Conservation (phyloP, 1,140 invertebrate species). For the Psix sp. region DNA sequence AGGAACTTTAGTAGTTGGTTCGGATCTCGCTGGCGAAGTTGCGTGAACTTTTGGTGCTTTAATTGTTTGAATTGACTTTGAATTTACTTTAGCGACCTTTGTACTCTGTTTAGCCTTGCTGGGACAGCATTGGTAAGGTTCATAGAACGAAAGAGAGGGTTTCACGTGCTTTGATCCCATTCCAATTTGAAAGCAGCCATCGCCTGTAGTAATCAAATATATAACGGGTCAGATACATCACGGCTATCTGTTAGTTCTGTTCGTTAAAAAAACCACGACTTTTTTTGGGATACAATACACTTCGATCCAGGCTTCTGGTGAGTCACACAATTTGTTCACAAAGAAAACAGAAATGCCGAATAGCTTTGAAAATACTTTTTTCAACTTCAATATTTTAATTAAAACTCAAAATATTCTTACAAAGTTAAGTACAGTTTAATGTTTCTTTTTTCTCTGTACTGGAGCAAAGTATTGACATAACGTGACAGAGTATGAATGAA, state of each 20-base stretch:
- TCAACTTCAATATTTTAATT: too few relatives aligned
- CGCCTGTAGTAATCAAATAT: constrained; percentile 85
- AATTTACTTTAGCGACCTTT: constrained; percentile 83
- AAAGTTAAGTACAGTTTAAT: not conserved
- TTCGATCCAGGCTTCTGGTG: too few relatives aligned
- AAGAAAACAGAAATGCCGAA: too few relatives aligned
- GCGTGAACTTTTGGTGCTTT: constrained; percentile 55
- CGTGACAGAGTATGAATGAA: constrained; percentile 15
- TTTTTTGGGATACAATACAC: constrained; percentile 11
- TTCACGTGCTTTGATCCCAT: constrained; percentile 88
- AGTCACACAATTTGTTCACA: constrained; percentile 3
- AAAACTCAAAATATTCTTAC: too few relatives aligned
- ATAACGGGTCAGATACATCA: constrained; percentile 74
- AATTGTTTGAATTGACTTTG: constrained; percentile 63
- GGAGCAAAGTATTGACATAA: not conserved
- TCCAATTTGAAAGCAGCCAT: constrained; percentile 96
- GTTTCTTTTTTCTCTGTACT: constrained; percentile 16
- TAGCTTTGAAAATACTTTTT: too few relatives aligned
- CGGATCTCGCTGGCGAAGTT: constrained; percentile 48
- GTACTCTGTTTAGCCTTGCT: constrained; percentile 85
- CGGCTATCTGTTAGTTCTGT: constrained; percentile 31
- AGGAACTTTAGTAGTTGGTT: constrained; percentile 46
- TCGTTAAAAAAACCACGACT: constrained; percentile 33
- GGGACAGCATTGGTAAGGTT: constrained; percentile 93
- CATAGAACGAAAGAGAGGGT: constrained; percentile 85